These are phyloP conservation scores for Aphidius gifuensis DNA, from an alignment of 1,140 invertebrate genomes.

Conservation along the genomic window DNA sequence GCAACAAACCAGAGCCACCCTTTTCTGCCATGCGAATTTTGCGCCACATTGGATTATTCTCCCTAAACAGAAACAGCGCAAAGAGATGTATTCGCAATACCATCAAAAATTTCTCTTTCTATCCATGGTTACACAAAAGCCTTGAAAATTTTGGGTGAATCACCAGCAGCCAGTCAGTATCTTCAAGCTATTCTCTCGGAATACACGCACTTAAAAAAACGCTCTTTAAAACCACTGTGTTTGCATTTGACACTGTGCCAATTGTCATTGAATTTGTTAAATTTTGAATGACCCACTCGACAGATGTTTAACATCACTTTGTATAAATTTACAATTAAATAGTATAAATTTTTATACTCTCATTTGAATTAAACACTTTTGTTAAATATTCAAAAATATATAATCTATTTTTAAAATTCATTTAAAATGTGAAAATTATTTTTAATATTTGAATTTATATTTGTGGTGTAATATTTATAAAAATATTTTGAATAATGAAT, in stretches of 20 bases:
- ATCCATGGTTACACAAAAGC: background rate
- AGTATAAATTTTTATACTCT: no score
- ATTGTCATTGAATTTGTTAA: no score
- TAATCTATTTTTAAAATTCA: no score
- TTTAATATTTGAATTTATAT: background rate
- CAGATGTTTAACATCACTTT: no score
- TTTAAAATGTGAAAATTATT: no score
- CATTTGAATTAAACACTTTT: no score
- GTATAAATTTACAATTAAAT: no score
- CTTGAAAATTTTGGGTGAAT: background rate
- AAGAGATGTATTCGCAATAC: constrained; percentile 14
- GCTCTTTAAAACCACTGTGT: constrained; percentile 12
- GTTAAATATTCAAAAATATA: no score
- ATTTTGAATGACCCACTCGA: no score
- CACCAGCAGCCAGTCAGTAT: constrained; percentile 31
- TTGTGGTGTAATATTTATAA: background rate
- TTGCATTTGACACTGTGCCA: no score
- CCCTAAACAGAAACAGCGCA: constrained; percentile 27
- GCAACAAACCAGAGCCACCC: constrained; percentile 5
- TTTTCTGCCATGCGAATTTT: constrained; percentile 28
- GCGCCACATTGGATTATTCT: constrained; percentile 26
- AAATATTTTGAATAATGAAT: constrained; percentile 13
- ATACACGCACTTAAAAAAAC: constrained; percentile 28
- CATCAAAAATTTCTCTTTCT: background rate
- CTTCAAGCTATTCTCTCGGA: constrained; percentile 32